Percentiles rank a stretch among this genome's conserved stretches.
Conservation (phyloP, 2,797 vertebrate genomes). For the Eospalax fontanierii region DNA sequence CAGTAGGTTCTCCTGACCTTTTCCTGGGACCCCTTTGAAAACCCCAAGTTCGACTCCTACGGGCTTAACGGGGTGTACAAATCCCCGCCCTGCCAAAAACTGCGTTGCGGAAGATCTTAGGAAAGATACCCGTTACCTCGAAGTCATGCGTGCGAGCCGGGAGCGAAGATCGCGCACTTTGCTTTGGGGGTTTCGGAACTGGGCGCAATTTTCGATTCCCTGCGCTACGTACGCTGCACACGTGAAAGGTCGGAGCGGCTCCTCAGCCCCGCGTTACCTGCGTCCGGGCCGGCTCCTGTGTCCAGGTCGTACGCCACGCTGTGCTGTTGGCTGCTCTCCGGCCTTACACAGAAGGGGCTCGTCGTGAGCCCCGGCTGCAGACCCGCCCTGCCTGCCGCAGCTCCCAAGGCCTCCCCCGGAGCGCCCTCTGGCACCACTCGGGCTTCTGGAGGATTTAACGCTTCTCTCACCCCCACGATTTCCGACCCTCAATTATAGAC, state of each 20-base stretch:
- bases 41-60: background rate
- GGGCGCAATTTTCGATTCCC: background rate
- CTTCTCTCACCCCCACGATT: slow-evolving; percentile 27
- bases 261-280: no score
- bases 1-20: background rate
- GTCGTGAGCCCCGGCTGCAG: background rate
- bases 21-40: background rate
- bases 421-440: background rate
- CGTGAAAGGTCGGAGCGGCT: background rate
- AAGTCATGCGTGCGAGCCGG: background rate
- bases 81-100: rapidly evolving
- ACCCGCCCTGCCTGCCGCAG: no score
- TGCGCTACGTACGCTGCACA: background rate
- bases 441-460: slow-evolving; percentile 17
- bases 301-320: rapidly evolving
- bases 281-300: no score
- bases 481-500: slow-evolving; percentile 67
- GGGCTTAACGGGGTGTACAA: background rate
- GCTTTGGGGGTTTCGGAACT: background rate
- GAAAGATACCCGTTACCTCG: background rate
- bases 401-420: background rate
- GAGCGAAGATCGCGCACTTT: background rate
- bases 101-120: rapidly evolving
- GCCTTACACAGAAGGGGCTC: background rate
- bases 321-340: background rate